These are phyloP conservation scores for Clarias magur DNA, from an alignment of 2,113 vertebrate genomes.

Conservation along the genomic window DNA sequence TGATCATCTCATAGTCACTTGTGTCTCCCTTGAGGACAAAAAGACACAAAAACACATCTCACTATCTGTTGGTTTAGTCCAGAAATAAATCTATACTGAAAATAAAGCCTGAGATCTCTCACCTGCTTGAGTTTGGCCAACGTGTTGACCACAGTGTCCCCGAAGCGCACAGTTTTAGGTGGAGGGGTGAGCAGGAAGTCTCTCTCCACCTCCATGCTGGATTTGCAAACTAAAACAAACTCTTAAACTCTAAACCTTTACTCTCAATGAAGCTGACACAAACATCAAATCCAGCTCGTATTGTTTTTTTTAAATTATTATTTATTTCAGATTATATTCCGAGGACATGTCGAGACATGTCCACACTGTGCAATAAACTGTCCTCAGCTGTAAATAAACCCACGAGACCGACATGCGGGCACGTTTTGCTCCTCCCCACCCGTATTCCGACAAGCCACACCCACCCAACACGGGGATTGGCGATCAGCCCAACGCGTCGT, in stretches of 20 bases:
- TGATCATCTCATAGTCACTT: conserved; percentile 85
- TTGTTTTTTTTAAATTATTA: not conserved
- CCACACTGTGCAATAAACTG: not conserved
- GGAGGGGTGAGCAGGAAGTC: conserved; percentile 84
- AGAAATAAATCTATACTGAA: not conserved
- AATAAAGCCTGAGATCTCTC: conserved; percentile 37
- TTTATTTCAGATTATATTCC: not conserved
- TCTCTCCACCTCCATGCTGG: conserved; percentile 74
- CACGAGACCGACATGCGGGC: not conserved
- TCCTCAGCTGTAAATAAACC: not conserved
- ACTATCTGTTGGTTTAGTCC: not conserved
- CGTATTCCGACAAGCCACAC: not conserved
- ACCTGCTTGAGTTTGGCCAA: conserved; percentile 83
- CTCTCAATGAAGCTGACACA: not conserved
- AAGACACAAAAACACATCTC: not conserved
- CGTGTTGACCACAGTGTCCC: conserved; percentile 81
- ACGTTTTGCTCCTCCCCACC: not conserved
- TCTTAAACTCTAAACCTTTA: not conserved
- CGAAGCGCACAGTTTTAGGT: conserved; percentile 88
- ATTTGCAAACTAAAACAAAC: not conserved
- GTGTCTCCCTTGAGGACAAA: conserved; percentile 79
- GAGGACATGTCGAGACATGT: not conserved
- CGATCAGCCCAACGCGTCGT: fast-evolving
- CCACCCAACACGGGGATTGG: not conserved
- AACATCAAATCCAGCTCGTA: not conserved